Evolutionary conservation across 2,797 vertebrate genomes (phyloP).

Genomic region (Selene dorsalis): DNA sequence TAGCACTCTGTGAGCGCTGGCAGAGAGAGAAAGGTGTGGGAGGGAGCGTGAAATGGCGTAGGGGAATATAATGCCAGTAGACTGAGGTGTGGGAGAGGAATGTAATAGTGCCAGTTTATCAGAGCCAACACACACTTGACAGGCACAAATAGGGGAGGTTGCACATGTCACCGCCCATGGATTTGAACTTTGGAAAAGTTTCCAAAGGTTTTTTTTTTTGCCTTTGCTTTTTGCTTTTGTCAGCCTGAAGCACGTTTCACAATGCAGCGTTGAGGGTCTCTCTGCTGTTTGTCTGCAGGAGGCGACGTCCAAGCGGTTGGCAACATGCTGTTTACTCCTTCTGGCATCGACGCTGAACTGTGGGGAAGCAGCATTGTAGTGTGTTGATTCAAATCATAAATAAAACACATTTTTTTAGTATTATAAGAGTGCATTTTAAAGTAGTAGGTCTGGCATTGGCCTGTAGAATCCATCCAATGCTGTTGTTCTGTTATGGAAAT

Average conservation of each 20-base stretch:
- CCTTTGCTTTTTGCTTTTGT: conserved; percentile 25
- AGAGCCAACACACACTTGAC: conserved; percentile 73
- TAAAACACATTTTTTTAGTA: conserved; percentile 1
- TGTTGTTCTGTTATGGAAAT: conserved; percentile 2
- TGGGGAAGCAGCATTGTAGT: conserved; percentile 15
- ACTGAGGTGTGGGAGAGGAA: conserved; percentile 77
- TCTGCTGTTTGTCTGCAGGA: conserved; percentile 24
- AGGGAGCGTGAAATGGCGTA: conserved; percentile 74
- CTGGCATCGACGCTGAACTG: conserved; percentile 20
- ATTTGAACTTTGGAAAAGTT: conserved; percentile 62
- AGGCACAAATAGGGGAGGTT: conserved; percentile 64
- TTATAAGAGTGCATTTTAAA: background rate
- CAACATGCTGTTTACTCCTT: conserved; percentile 26
- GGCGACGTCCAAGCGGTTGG: conserved; percentile 32
- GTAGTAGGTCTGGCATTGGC: background rate
- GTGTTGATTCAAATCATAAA: conserved; percentile 8
- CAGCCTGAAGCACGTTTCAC: conserved; percentile 31
- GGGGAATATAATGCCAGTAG: conserved; percentile 72
- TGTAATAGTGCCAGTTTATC: conserved; percentile 76
- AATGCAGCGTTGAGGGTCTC: conserved; percentile 29
- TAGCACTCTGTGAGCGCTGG: conserved; percentile 43
- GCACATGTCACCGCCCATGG: conserved; percentile 61
- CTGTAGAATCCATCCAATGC: background rate
- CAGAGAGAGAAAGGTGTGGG: conserved; percentile 69
- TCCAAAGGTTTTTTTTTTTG: conserved; percentile 30